Evolutionary conservation across 2,113 vertebrate genomes (phyloP), one percentile per base, ranked within the genome.

Genomic region (Toxotes chatareus): DNA sequence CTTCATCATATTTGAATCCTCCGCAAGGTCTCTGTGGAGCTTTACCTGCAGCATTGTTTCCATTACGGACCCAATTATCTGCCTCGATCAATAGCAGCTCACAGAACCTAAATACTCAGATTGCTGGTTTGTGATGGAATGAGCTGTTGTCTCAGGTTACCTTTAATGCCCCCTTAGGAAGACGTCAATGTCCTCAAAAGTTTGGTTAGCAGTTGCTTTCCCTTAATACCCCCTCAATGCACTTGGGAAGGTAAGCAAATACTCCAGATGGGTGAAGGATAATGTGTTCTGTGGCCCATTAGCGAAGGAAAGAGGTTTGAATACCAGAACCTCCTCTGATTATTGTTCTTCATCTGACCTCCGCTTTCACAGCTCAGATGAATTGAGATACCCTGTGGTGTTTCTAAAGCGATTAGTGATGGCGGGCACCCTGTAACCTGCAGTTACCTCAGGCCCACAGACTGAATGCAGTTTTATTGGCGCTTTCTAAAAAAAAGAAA

Each of bases 271-370:
- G 84, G 74, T 78, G 69, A 75, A 83, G 88, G 90, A 85, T 90
- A 82, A 91, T 87, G 71, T 86, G 76, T 79, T 90, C 78, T 87
- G 84, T 67, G 83, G 84, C 49, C 85, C 86, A 90, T 92, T 92
- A 93, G 84, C 36, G 61, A 73, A 77, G 86, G 80, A 80, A 84
- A 84, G 68, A 89, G 82, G 69, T 78, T 56, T 85, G 74, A 82
- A 69, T 75, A 88, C 72, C 79, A 76, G 80, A 88, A 76, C 63
- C 69, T 83, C 68, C 16, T 61, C 65, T 70, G 73, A 79, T 87
- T 88, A 86, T 90, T 85, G 89, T 75, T 92, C 88, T 91, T 88
- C 73, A 55, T 60, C 60, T 87, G 88, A 90, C 88, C 91, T 91
- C 79, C 66, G 74, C 40, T 66, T 65, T 44, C 67, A 16, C 88